Evolutionary conservation across 2,888 invertebrate species (phyloP), one percentile per base, ranked within the genome.

Genomic region (Nowickia ferox): DNA sequence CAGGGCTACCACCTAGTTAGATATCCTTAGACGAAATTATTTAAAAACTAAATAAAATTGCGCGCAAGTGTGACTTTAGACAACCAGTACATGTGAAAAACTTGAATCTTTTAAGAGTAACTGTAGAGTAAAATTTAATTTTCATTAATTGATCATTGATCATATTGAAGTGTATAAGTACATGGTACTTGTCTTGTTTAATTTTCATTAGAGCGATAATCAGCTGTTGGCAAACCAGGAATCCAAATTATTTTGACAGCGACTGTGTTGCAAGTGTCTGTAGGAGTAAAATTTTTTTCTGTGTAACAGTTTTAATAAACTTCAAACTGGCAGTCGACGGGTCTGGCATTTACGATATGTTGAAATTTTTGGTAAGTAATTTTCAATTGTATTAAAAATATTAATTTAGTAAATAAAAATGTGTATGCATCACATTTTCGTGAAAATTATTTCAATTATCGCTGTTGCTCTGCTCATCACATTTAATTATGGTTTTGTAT

Each of bases 311-410:
- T 89, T 88, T 88, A 87, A 75, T 69, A 88, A 87, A 87, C 88
- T 74, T 85, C 90, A 91, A 90, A 88, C 89, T 92, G 91, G 92
- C 90, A 90, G 90, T 88, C 83, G 89, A 90, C 77, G 89, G 88
- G 15, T 87, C 72, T 9, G 82, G 87, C 44, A 57, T 90, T 77
- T 88, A 88, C 88, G 89, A 92, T 74, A 92, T 92, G 92, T 69
- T 92, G 2, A 92, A 90, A 87, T 92, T 93, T 88, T 75, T 92
- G 90, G 92, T 93, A 89, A 87, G 88, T 84, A 51, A 30, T 46
- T 72, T 46, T 2, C 6, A 17, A 9, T 17, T 38, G 9, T 17
- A 38, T 61, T 61, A 42, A 38, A 42, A 17, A 61, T 2, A 40
- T 40, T 17, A 17, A 40, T 61, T n/a, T 17, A 4, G 15, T 61